Evolutionary conservation across 1,140 invertebrate species (phyloP).

Genomic region (Oryctes rhinoceros): DNA sequence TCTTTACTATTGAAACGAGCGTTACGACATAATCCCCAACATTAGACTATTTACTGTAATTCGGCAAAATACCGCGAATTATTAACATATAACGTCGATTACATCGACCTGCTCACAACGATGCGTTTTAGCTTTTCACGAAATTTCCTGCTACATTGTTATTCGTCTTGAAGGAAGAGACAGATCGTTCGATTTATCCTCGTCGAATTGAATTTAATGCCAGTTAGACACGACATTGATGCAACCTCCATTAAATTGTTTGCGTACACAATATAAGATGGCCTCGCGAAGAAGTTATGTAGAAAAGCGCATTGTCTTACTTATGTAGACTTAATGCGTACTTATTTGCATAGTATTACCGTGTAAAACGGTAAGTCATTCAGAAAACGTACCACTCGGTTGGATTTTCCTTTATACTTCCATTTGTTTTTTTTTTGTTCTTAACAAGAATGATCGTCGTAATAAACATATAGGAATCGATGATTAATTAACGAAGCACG

Average conservation of each 20-base stretch:
- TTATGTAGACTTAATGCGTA: neutral
- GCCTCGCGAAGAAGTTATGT: neutral
- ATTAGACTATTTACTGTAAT: neutral
- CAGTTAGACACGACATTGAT: constrained; percentile 11
- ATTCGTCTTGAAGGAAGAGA: neutral
- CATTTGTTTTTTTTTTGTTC: neutral
- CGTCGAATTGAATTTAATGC: constrained; percentile 13
- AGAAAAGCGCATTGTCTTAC: constrained; percentile 1
- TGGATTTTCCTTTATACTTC: neutral
- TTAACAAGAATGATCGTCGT: too few relatives aligned
- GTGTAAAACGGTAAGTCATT: neutral
- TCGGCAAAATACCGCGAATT: neutral
- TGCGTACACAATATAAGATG: neutral
- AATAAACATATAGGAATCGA: too few relatives aligned
- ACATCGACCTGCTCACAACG: neutral
- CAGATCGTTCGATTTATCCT: neutral
- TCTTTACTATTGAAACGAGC: too few relatives aligned
- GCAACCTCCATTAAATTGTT: neutral
- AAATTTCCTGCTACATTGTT: neutral
- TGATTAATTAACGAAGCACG: neutral
- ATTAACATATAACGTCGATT: neutral
- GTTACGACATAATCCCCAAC: too few relatives aligned
- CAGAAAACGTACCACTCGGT: neutral
- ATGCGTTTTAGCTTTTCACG: neutral
- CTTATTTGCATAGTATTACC: constrained; percentile 1